phyloP scores from a whole-genome alignment of 2,113 vertebrate genomes.

The Manacus vitellinus region DNA sequence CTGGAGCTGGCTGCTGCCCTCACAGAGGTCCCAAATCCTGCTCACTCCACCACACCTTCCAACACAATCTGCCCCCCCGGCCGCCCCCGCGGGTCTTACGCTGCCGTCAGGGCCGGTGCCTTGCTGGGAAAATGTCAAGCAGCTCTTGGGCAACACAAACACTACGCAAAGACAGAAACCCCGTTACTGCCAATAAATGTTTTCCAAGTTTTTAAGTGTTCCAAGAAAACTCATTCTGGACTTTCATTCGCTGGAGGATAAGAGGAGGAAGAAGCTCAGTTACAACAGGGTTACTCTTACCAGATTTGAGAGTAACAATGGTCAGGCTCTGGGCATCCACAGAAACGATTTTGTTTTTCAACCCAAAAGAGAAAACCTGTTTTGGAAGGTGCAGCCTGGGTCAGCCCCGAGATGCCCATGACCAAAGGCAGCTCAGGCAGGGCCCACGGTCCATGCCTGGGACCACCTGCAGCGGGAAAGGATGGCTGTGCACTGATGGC shows the following conservation, averaged over 20 bases:
- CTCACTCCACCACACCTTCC: fast-evolving
- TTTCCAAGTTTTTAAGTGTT: neutral
- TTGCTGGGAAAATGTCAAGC: conserved; percentile 16
- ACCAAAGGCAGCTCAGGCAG: neutral
- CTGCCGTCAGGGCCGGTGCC: fast-evolving
- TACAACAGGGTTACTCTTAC: neutral
- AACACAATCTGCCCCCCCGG: neutral
- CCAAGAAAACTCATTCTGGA: neutral
- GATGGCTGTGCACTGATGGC: fast-evolving
- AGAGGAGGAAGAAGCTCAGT: neutral
- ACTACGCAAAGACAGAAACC: neutral
- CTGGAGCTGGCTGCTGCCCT: neutral
- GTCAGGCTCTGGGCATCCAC: neutral
- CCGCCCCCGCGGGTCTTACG: fast-evolving
- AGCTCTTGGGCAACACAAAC: conserved; percentile 47
- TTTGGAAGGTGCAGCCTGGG: neutral
- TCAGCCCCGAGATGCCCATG: fast-evolving
- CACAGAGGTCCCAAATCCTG: neutral
- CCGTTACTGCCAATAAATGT: neutral
- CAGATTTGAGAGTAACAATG: neutral
- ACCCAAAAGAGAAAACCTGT: neutral
- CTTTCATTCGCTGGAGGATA: fast-evolving
- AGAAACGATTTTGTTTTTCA: neutral
- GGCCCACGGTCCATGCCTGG: fast-evolving
- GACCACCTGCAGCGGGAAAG: neutral